A percentile compares a stretch with the other conserved stretches of the same genome.
Conservation (phyloP, 2,888 invertebrate species). For the Mythimna albipuncta region DNA sequence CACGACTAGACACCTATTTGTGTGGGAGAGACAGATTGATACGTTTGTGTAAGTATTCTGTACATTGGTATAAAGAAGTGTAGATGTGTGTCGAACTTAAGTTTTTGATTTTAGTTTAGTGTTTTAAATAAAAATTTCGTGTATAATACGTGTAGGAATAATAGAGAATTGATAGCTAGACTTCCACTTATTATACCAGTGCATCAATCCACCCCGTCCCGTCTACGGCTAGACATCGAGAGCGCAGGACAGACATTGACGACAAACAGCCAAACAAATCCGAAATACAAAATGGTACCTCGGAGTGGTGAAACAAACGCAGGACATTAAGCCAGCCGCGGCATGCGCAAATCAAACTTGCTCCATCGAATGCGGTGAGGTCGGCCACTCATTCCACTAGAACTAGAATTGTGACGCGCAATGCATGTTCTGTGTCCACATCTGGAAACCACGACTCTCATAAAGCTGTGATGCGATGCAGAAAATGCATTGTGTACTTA, state of each 20-base stretch:
- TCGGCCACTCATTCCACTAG: conserved; percentile 91
- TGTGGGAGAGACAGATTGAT: conserved; percentile 82
- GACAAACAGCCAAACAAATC: conserved; percentile 86
- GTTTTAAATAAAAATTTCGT: conserved; percentile 46
- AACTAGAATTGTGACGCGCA: conserved; percentile 85
- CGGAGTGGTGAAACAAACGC: conserved; percentile 87
- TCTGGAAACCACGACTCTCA: conserved; percentile 70
- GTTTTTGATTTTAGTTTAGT: conserved; percentile 33
- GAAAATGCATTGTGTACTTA: conserved; percentile 83
- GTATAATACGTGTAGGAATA: conserved; percentile 47
- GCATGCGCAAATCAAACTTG: conserved; percentile 90
- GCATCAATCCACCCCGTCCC: conserved; percentile 85
- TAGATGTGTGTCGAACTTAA: conserved; percentile 42
- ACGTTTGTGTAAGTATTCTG: conserved; percentile 64
- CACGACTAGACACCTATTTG: conserved; percentile 76
- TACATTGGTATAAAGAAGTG: conserved; percentile 66
- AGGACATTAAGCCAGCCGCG: conserved; percentile 88
- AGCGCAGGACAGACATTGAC: conserved; percentile 84
- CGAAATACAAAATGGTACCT: conserved; percentile 87
- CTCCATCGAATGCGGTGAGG: conserved; percentile 90
- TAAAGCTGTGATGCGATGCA: conserved; percentile 75
- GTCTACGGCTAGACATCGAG: conserved; percentile 82
- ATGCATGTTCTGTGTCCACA: conserved; percentile 86
- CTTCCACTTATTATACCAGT: conserved; percentile 61
- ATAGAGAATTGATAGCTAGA: conserved; percentile 25